These are phyloP conservation scores for Caenorhabditis wallacei DNA, from an alignment of 2,888 invertebrate species.

Conservation along the genomic window DNA sequence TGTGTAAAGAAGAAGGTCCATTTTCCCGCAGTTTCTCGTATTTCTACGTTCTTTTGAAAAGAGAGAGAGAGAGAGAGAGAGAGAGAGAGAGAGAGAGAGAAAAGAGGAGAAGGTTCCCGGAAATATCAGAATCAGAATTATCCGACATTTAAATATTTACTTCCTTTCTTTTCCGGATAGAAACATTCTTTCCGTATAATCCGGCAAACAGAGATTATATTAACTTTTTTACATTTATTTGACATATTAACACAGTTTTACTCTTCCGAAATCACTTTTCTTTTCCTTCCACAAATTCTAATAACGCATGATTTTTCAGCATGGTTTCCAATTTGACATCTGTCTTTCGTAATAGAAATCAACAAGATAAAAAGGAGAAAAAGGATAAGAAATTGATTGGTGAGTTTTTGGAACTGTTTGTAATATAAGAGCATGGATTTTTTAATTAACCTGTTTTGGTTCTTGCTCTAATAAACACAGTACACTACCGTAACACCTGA, in stretches of 20 bases:
- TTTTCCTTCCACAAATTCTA: neutral
- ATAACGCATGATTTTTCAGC: conserved; percentile 34
- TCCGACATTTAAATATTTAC: conserved; percentile 55
- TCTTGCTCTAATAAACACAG: too few relatives aligned
- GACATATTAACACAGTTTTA: conserved; percentile 36
- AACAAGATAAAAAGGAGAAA: conserved; percentile 37
- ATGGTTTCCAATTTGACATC: conserved; percentile 56
- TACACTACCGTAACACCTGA: too few relatives aligned
- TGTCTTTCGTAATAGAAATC: conserved; percentile 48
- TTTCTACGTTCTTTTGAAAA: conserved; percentile 12
- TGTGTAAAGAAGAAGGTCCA: conserved; percentile 39
- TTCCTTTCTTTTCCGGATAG: conserved; percentile 3
- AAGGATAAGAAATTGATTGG: conserved; percentile 9
- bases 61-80: neutral
- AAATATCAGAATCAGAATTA: conserved; percentile 22
- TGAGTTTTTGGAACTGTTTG: neutral
- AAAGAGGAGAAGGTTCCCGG: neutral
- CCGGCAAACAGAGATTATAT: conserved; percentile 53
- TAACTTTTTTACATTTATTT: conserved; percentile 26
- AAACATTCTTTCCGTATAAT: conserved; percentile 11
- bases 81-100: neutral
- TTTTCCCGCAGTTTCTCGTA: conserved; percentile 42
- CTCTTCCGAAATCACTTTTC: conserved; percentile 1
- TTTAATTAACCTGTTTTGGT: too few relatives aligned
- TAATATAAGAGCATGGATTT: neutral